Conservation (phyloP, 2,113 vertebrate genomes). For the Manacus vitellinus region DNA sequence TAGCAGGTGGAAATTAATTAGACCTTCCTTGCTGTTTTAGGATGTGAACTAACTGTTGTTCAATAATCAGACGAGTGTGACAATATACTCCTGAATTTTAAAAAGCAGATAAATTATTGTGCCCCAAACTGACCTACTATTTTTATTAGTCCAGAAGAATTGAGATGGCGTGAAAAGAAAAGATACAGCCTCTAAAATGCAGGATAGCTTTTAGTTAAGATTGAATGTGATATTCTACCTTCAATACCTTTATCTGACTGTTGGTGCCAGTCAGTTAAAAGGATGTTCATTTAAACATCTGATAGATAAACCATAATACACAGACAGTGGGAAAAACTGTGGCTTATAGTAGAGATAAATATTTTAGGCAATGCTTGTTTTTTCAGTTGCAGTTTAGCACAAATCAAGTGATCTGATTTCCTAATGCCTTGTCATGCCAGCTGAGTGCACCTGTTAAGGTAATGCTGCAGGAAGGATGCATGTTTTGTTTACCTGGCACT, state of each 20-base stretch:
- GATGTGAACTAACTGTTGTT: slow-evolving; percentile 58
- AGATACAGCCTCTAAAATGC: background rate
- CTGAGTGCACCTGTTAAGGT: slow-evolving; percentile 2
- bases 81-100: slow-evolving; percentile 31
- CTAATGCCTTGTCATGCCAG: background rate
- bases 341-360: background rate
- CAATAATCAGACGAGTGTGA: background rate
- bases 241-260: background rate
- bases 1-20: slow-evolving; percentile 36
- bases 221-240: background rate
- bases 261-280: slow-evolving; percentile 37
- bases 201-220: slow-evolving; percentile 1
- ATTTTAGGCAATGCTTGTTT: background rate
- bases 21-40: slow-evolving; percentile 1
- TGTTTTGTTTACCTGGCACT: background rate
- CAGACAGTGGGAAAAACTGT: background rate
- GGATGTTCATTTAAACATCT: background rate
- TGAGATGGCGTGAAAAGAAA: background rate
- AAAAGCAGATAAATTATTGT: slow-evolving; percentile 39
- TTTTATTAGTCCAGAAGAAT: slow-evolving; percentile 25
- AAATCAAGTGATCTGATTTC: background rate
- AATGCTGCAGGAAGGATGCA: background rate
- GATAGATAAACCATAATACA: background rate
- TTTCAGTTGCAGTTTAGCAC: background rate
- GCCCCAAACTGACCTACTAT: background rate